Base-by-base conservation (phyloP, 2,113 vertebrate genomes). In the Oriolus oriolus region DNA sequence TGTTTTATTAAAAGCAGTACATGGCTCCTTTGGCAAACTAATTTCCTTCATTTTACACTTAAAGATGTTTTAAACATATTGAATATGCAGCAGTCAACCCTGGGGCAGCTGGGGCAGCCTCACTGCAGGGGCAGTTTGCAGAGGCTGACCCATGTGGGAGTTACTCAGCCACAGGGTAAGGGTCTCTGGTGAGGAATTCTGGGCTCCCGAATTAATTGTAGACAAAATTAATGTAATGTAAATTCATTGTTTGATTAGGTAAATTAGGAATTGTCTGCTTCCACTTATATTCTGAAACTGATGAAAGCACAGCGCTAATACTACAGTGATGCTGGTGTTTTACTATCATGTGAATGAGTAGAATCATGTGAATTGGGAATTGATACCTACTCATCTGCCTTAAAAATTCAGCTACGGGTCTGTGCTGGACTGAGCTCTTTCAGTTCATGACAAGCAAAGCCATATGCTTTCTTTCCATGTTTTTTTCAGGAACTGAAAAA, bases 131-230 rank as follows among this genome's bases (percentile, higher is more conserved):
- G 1, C 20, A 22, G 11, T 39, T 52, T 85, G 45, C 30, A 42
- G 65, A 69, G 26, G 22, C n/a, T 76, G 63, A 26, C 28, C 39
- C 2, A 0, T 28, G 24, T 1, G 1, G 1, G 6, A 50, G 22
- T 10, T 10, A 9, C 66, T 80, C 11, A 2, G 50, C 30, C 3
- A 3, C 10, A 18, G 57, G 4, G 1, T 31, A 6, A 30, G 20
- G 27, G 10, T 57, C 41, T 49, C 42, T 56, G 30, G 3, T 59
- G 50, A 41, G 64, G 50, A 52, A 44, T 39, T 85, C 78, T 23
- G 30, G 27, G 23, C 20, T 89, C 23, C 39, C 10, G 7, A 16
- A 27, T 4, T 42, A 30, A 33, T 45, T 74, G 19, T 30, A 39
- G 63, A 35, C 42, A 37, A 39, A 88, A 88, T n/a, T 42, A 50